Evolutionary conservation across 2,888 invertebrate species (phyloP).

Genomic region (Meiosimyza decipiens): DNA sequence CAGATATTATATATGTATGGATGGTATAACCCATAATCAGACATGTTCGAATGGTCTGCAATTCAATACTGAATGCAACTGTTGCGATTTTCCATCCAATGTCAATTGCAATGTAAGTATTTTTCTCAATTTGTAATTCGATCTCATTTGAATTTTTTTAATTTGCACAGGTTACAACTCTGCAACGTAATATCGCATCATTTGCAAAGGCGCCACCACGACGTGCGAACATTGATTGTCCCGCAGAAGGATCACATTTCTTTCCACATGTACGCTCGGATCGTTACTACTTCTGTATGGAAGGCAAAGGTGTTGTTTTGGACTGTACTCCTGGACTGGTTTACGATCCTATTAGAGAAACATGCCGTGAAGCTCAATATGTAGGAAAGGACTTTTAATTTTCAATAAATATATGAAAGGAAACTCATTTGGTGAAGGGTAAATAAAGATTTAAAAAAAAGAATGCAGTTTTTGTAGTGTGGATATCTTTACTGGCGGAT

Average conservation of each 20-base stretch:
- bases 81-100: slow-evolving; percentile 57
- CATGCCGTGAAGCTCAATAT: slow-evolving; percentile 56
- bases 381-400: slow-evolving; percentile 29
- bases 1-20: slow-evolving; percentile 55
- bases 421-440: no score
- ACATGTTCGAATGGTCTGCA: slow-evolving; percentile 55
- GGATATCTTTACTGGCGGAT: no score
- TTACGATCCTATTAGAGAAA: slow-evolving; percentile 52
- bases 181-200: slow-evolving; percentile 55
- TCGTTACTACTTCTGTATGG: slow-evolving; percentile 58
- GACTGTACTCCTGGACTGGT: slow-evolving; percentile 62
- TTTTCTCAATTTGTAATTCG: background rate
- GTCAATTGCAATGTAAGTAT: slow-evolving; percentile 55
- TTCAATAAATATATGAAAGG: background rate
- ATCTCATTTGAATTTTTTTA: background rate
- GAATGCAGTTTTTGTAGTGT: no score
- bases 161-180: slow-evolving; percentile 49
- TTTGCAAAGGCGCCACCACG: slow-evolving; percentile 55
- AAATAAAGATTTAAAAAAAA: no score
- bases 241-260: slow-evolving; percentile 55
- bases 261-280: slow-evolving; percentile 51
- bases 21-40: slow-evolving; percentile 51
- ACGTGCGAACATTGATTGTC: slow-evolving; percentile 58
- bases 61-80: slow-evolving; percentile 50
- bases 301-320: slow-evolving; percentile 59